These are phyloP conservation scores for Caenorhabditis tropicalis DNA, from an alignment of 1,140 invertebrate species.

Conservation along the genomic window DNA sequence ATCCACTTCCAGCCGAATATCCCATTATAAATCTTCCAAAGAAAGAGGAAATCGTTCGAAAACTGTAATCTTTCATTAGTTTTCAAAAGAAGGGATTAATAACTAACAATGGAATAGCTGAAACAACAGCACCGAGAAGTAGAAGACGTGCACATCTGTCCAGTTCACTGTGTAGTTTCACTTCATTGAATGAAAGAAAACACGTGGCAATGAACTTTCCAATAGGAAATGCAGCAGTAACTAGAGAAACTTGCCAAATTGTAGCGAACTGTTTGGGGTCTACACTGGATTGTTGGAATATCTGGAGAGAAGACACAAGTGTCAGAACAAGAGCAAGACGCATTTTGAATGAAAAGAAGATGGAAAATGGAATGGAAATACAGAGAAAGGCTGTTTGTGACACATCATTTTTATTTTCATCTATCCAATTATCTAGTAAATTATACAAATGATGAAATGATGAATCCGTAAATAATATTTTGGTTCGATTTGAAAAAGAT, in stretches of 20 bases:
- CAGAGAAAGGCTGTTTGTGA: constrained; percentile 5
- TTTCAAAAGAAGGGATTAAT: not conserved
- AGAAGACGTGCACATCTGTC: constrained; percentile 7
- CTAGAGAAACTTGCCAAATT: constrained; percentile 15
- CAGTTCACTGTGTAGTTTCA: constrained; percentile 14
- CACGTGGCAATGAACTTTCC: constrained; percentile 26
- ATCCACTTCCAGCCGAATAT: constrained; percentile 46
- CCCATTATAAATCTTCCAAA: constrained; percentile 37
- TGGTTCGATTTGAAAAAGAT: constrained; percentile 22
- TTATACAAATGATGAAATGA: constrained; percentile 28
- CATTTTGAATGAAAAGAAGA: constrained; percentile 9
- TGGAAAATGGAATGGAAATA: not conserved
- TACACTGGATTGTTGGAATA: constrained; percentile 40
- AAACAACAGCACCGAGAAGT: constrained; percentile 15
- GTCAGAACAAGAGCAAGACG: constrained; percentile 36
- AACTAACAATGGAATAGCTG: constrained; percentile 24
- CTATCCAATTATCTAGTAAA: constrained; percentile 8
- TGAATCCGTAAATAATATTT: constrained; percentile 34
- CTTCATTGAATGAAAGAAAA: not conserved
- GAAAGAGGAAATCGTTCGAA: not conserved
- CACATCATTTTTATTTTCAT: constrained; percentile 28
- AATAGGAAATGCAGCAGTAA: constrained; percentile 32
- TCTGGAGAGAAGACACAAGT: constrained; percentile 44
- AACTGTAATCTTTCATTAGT: not conserved
- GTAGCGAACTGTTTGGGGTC: not conserved